Conservation (phyloP, 2,113 vertebrate genomes). For the Phylloscopus trochilus region DNA sequence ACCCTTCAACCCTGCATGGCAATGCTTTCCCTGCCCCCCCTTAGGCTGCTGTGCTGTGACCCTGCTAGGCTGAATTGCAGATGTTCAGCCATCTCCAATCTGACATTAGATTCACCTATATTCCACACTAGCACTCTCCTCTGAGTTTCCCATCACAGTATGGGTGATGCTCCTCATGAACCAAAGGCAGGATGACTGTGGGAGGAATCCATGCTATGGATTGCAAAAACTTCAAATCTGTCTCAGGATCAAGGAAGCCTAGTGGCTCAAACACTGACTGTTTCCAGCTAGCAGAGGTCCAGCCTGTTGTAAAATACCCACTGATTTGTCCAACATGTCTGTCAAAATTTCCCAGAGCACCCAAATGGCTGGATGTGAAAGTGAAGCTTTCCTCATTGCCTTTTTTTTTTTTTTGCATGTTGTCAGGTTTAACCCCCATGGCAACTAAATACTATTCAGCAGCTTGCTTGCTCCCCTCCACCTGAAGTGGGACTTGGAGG, state of each 20-base stretch:
- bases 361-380: not conserved
- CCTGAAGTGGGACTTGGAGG: not conserved
- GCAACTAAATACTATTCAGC: not conserved
- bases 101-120: not conserved
- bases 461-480: not conserved
- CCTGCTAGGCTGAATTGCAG: not conserved
- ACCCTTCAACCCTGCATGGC: fast-evolving
- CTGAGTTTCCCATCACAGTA: not conserved
- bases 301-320: not conserved
- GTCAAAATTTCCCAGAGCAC: not conserved
- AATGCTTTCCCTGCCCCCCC: not conserved
- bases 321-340: not conserved
- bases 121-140: not conserved
- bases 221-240: not conserved
- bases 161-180: not conserved
- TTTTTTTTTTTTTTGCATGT: not conserved
- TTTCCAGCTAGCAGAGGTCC: not conserved
- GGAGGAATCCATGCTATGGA: not conserved
- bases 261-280: not conserved
- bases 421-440: not conserved
- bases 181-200: not conserved
- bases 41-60: not conserved
- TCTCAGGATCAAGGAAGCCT: not conserved
- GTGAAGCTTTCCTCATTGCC: not conserved
- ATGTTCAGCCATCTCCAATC: not conserved